These are phyloP conservation scores for Holacanthella duospinosa DNA, from an alignment of 2,888 invertebrate species.

Conservation along the genomic window DNA sequence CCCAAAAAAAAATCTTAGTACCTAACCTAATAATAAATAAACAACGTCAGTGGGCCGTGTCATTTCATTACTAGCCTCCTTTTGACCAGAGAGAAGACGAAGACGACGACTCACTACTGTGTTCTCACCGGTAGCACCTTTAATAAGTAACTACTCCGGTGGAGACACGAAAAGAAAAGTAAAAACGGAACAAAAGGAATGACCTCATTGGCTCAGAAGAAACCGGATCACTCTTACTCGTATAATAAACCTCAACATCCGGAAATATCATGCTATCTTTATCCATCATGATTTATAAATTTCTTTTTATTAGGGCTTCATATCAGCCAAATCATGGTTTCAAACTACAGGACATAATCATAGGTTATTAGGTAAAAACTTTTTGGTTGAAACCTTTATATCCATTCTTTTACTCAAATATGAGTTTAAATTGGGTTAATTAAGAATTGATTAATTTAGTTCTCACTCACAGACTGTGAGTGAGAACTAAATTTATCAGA, in stretches of 20 bases:
- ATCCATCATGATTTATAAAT: no score
- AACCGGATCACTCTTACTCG: neutral
- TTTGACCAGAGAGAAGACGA: neutral
- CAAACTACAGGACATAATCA: no score
- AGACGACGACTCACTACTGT: neutral
- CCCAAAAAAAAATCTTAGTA: neutral
- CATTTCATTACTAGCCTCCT: constrained; percentile 5
- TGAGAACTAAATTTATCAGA: no score
- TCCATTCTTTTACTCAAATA: no score
- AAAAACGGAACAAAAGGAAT: constrained; percentile 6
- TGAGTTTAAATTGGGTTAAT: no score
- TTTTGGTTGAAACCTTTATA: no score
- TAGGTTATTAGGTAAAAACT: no score
- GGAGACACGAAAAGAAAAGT: neutral
- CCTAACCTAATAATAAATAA: constrained; percentile 5
- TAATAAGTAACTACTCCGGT: neutral
- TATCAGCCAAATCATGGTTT: no score
- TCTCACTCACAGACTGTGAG: no score
- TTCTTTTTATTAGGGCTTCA: no score
- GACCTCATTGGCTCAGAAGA: neutral
- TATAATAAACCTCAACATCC: neutral
- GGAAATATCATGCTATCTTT: no score
- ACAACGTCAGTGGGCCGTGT: constrained; percentile 6
- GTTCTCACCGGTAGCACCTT: neutral
- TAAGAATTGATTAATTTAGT: no score